Conservation (phyloP, 2,888 invertebrate species). For the Drosophila peninsularis region DNA sequence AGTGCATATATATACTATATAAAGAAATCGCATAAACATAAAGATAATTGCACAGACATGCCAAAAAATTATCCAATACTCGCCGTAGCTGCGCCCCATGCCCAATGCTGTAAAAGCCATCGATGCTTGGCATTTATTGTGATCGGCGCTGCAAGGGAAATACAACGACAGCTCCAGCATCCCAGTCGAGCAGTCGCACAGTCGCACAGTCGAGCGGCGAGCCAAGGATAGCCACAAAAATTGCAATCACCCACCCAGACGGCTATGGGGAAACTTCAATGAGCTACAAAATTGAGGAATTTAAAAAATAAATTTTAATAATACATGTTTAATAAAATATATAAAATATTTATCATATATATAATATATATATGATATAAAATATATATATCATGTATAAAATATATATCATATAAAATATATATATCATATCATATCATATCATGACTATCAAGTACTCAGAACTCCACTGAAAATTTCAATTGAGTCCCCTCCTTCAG, state of each 20-base stretch:
- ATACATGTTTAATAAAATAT: too few relatives aligned
- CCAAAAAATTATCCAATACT: conserved; percentile 76
- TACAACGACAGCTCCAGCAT: conserved; percentile 23
- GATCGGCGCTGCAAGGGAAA: conserved; percentile 57
- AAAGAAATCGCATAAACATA: conserved; percentile 74
- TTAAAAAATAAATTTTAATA: too few relatives aligned
- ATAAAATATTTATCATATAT: too few relatives aligned
- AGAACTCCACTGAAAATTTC: too few relatives aligned
- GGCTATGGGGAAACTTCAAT: not conserved
- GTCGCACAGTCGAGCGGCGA: conserved; percentile 13
- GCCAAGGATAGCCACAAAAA: conserved; percentile 58
- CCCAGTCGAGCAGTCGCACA: conserved; percentile 6
- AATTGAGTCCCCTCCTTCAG: too few relatives aligned
- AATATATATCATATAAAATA: too few relatives aligned
- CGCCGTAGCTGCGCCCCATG: conserved; percentile 49
- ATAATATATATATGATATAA: too few relatives aligned
- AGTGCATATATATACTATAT: conserved; percentile 7
- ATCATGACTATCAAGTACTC: too few relatives aligned
- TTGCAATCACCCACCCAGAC: conserved; percentile 16
- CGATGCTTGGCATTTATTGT: conserved; percentile 80
- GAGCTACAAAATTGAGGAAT: conserved; percentile 5
- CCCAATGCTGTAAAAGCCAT: conserved; percentile 67
- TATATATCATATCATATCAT: too few relatives aligned
- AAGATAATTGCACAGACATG: conserved; percentile 78
- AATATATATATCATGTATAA: too few relatives aligned